A percentile compares a stretch with the other conserved stretches of the same genome.
These are phyloP conservation scores for Acrossocheilus wenchowensis DNA, from an alignment of 2,797 vertebrate species.

Conservation along the genomic window DNA sequence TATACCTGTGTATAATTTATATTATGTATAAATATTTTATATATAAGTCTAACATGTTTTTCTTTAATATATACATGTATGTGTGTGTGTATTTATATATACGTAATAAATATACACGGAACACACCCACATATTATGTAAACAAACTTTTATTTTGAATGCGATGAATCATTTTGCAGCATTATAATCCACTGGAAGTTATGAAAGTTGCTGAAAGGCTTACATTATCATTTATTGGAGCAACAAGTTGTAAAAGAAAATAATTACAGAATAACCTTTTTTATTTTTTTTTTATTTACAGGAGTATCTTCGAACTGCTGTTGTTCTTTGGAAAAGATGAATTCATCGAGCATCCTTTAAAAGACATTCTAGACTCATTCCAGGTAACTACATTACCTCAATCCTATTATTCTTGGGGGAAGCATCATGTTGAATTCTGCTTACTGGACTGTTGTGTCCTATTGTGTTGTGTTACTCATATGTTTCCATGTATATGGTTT, in stretches of 20 bases:
- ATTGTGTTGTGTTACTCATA: not conserved
- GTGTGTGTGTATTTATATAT: no score
- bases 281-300: conserved; percentile 62
- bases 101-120: no score
- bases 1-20: no score
- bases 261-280: not conserved
- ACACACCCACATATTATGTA: no score
- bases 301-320: conserved; percentile 98
- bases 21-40: no score
- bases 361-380: conserved; percentile 90
- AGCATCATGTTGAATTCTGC: not conserved
- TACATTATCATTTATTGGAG: not conserved
- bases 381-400: conserved; percentile 82
- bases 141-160: no score
- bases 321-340: conserved; percentile 95
- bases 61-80: no score
- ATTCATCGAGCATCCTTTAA: conserved; percentile 90
- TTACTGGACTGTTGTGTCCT: not conserved
- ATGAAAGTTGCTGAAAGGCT: not conserved
- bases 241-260: not conserved
- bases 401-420: not conserved
- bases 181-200: not conserved
- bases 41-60: no score
- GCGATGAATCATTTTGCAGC: no score
- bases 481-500: not conserved